Evolutionary conservation across 2,888 invertebrate species (phyloP).

Genomic region (Antheraea yamamai): DNA sequence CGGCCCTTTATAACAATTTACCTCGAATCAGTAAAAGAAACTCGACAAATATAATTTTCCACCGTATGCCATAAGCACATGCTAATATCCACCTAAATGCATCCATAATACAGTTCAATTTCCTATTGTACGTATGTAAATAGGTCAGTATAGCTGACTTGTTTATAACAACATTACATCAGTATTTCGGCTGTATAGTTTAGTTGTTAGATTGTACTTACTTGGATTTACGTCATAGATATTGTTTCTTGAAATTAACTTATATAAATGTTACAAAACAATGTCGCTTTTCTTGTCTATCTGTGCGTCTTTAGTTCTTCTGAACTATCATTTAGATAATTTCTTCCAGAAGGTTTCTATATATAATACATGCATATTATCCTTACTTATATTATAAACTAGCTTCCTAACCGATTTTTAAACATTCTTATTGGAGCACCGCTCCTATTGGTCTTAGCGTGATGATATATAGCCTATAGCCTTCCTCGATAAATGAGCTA

Average conservation of each 20-base stretch:
- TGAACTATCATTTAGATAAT: too few relatives aligned
- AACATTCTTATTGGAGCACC: too few relatives aligned
- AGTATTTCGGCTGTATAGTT: background rate
- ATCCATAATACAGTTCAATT: background rate
- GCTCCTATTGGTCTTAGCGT: too few relatives aligned
- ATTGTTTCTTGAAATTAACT: background rate
- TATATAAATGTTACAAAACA: background rate
- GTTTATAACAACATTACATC: background rate
- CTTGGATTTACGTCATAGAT: background rate
- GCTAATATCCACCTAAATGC: background rate
- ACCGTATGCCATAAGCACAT: background rate
- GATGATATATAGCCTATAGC: too few relatives aligned
- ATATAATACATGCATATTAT: too few relatives aligned
- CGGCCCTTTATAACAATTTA: background rate
- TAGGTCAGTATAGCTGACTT: background rate
- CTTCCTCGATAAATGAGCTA: too few relatives aligned
- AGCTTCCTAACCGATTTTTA: too few relatives aligned
- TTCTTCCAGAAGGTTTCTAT: too few relatives aligned
- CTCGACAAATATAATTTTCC: background rate
- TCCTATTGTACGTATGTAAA: background rate
- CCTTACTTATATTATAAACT: too few relatives aligned
- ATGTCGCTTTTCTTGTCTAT: too few relatives aligned
- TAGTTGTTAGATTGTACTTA: background rate
- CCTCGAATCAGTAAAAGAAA: conserved; percentile 7
- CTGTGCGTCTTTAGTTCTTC: too few relatives aligned